Evolutionary conservation across 1,140 invertebrate genomes (phyloP), one percentile per base, ranked within the genome.

Genomic region (Drosophila tsacasi): DNA sequence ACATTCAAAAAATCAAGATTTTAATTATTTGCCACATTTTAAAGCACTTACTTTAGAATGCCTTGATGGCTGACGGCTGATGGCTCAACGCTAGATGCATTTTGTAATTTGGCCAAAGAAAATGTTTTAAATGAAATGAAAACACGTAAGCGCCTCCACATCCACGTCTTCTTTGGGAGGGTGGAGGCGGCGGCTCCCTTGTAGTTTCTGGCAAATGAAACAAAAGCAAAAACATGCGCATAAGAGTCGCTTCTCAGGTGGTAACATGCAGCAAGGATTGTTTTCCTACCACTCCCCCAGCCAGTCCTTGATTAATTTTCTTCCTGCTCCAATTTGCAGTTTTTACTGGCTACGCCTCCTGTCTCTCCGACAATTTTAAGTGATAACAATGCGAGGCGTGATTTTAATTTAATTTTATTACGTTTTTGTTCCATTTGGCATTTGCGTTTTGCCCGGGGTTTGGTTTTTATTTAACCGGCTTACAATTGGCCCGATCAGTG

Each of bases 101-200:
- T 82, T 82, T 80, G 79, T 85, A 90, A 90, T 90, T 90, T 89
- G 23, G 63, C 63, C 76, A 85, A 85, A 82, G 79, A 90, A 90
- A 90, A 90, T 90, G 86, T 86, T 90, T 90, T 58, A 90, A 90
- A 90, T 90, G 90, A 90, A 90, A 90, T 72, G 85, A 90, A 90
- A 90, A 90, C 85, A 90, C 68, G 55, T 52, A 50, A 75, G 66
- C 39, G 47, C 46, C 49, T 61, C 55, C 49, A n/a, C 39, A 2
- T 13, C 49, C n/a, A 21, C 19, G 3, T 55, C 54, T 39, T 37
- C 21, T n/a, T 8, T 12, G 32, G 19, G 19, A 23, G 19, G 52
- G 13, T 3, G n/a, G 10, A 25, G 47, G 23, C 23, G 39, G 40
- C 9, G 32, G 46, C 17, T 55, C 35, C 35, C 52, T 39, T 90